phyloP scores from a whole-genome alignment of 2,797 vertebrate genomes.

The Amblyopsis hoosieri region DNA sequence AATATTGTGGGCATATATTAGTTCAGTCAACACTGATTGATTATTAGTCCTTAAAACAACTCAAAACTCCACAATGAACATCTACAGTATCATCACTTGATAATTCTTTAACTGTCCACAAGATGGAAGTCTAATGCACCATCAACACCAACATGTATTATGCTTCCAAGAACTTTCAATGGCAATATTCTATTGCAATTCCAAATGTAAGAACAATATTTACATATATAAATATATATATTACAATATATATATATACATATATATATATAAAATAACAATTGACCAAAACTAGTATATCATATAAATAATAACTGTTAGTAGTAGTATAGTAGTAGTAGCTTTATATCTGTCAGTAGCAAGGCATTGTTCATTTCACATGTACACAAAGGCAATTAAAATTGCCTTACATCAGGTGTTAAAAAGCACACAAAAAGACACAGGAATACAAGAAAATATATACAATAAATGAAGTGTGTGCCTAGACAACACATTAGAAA shows the following conservation, averaged over 20 bases:
- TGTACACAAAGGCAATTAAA: neutral
- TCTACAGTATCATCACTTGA: neutral
- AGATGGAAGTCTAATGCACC: constrained; percentile 58
- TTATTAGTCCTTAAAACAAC: neutral
- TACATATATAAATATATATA: neutral
- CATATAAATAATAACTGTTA: no score
- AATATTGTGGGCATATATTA: no score
- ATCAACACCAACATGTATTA: neutral
- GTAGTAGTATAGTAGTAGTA: no score
- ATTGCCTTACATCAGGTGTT: no score
- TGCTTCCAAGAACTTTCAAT: neutral
- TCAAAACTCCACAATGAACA: neutral
- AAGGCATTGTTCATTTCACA: neutral
- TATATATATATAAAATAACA: no score
- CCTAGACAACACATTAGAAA: no score
- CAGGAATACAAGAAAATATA: no score
- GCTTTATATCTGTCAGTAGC: no score
- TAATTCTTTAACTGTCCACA: constrained; percentile 41
- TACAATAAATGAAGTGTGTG: no score
- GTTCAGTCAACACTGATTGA: neutral
- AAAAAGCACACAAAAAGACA: no score
- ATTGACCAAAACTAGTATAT: no score
- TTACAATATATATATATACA: no score
- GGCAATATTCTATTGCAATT: neutral
- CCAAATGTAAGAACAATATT: constrained; percentile 12